These are phyloP conservation scores for Hydropsyche betteni DNA, from an alignment of 2,888 invertebrate genomes.

Conservation along the genomic window DNA sequence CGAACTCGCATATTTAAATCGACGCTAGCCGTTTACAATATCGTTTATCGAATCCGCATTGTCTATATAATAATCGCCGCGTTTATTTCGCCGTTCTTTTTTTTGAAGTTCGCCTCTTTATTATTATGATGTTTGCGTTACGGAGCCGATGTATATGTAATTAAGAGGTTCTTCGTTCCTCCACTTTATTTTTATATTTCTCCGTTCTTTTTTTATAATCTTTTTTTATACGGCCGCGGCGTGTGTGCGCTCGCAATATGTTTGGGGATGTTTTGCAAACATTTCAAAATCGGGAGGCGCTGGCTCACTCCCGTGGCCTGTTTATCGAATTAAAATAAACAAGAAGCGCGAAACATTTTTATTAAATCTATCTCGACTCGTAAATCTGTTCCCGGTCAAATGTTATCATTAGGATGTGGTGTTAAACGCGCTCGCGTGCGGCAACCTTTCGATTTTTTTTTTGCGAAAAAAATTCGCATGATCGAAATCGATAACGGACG, in stretches of 20 bases:
- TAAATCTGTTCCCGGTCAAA: slow-evolving; percentile 48
- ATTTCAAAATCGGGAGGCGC: slow-evolving; percentile 23
- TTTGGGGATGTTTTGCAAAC: slow-evolving; percentile 38
- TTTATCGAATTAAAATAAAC: slow-evolving; percentile 50
- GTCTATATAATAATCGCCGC: not conserved
- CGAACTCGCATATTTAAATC: no score
- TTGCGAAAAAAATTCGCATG: not conserved
- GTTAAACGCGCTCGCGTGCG: slow-evolving; percentile 31
- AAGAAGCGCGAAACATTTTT: slow-evolving; percentile 48
- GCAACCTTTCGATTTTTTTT: not conserved
- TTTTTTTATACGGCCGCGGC: not conserved
- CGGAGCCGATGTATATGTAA: slow-evolving; percentile 16
- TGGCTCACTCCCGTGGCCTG: slow-evolving; percentile 29
- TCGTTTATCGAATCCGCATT: no score
- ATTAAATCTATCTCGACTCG: slow-evolving; percentile 44
- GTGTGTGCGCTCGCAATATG: slow-evolving; percentile 25
- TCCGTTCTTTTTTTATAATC: not conserved
- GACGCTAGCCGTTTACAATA: no score
- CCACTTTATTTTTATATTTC: slow-evolving; percentile 16
- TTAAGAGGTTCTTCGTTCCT: slow-evolving; percentile 13
- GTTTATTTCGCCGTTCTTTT: not conserved
- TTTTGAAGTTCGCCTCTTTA: slow-evolving; percentile 14
- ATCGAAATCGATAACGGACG: not conserved
- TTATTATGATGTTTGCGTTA: slow-evolving; percentile 29
- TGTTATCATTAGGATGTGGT: slow-evolving; percentile 49